phyloP scores from a whole-genome alignment of 2,888 invertebrate genomes.

The Ommatoiulus sabulosus region DNA sequence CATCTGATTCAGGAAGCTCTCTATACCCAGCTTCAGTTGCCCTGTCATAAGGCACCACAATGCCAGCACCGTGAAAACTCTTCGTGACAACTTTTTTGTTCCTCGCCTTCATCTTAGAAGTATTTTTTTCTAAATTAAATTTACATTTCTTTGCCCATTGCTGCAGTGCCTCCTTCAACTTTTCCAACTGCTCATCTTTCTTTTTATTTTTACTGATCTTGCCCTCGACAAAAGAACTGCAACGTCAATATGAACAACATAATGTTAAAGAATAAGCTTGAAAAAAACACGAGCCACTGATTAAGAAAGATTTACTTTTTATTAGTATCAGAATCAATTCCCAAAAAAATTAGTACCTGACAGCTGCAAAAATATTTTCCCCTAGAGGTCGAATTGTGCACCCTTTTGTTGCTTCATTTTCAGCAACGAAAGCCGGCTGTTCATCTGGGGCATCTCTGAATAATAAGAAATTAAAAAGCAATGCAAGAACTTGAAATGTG shows the following conservation, averaged over 20 bases:
- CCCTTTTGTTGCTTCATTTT: conserved; percentile 78
- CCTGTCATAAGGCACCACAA: conserved; percentile 85
- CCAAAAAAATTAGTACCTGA: neutral
- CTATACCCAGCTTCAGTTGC: conserved; percentile 89
- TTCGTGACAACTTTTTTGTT: conserved; percentile 75
- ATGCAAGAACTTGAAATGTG: no score
- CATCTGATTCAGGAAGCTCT: conserved; percentile 76
- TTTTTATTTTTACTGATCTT: neutral
- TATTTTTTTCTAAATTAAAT: conserved; percentile 73
- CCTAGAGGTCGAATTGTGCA: conserved; percentile 80
- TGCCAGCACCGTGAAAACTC: conserved; percentile 83
- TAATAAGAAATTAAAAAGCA: conserved; percentile 53
- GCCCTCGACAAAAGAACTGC: neutral
- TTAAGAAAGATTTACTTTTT: no score
- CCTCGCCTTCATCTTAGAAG: conserved; percentile 74
- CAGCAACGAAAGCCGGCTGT: conserved; percentile 81
- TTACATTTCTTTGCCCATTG: conserved; percentile 74
- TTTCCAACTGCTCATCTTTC: neutral
- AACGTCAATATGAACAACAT: neutral
- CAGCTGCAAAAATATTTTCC: conserved; percentile 75
- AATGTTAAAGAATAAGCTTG: neutral
- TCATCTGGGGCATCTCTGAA: conserved; percentile 79
- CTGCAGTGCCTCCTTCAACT: conserved; percentile 69
- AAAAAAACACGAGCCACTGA: no score
- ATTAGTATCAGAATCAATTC: no score